Evolutionary conservation across 2,888 invertebrate genomes (phyloP).

Genomic region (Icerya purchasi): DNA sequence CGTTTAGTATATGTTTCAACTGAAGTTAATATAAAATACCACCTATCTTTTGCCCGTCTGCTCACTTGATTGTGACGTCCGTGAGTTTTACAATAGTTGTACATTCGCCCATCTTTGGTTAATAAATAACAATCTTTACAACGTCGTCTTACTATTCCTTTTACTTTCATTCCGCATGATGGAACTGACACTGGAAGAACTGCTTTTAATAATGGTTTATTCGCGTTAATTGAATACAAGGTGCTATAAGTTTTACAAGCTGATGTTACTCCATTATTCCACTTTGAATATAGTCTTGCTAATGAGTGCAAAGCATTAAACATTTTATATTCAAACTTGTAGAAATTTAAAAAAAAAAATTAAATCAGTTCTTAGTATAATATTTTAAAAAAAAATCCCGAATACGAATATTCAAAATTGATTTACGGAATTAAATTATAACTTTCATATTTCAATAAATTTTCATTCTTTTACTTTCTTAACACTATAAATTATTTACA

Average conservation of each 20-base stretch:
- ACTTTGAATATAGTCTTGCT: too few relatives aligned
- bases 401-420: not conserved
- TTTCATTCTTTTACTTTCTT: not conserved
- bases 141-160: conserved; percentile 40
- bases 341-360: not conserved
- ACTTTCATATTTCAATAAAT: not conserved
- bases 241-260: too few relatives aligned
- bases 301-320: too few relatives aligned
- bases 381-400: not conserved
- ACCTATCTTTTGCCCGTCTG: conserved; percentile 9
- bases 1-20: conserved; percentile 10
- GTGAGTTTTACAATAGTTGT: conserved; percentile 50
- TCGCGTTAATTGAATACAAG: too few relatives aligned
- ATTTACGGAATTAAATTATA: not conserved
- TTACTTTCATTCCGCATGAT: conserved; percentile 21
- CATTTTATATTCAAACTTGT: too few relatives aligned
- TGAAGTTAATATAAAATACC: conserved; percentile 12
- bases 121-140: conserved; percentile 63
- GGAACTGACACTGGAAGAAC: not conserved
- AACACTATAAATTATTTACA: too few relatives aligned
- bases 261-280: too few relatives aligned
- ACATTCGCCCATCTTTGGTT: conserved; percentile 39
- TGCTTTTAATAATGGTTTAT: not conserved
- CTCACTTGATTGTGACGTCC: conserved; percentile 62
- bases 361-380: not conserved